A percentile compares a stretch with the other conserved stretches of the same genome.
Conservation (phyloP, 1,140 invertebrate genomes). For the Zophobas morio region DNA sequence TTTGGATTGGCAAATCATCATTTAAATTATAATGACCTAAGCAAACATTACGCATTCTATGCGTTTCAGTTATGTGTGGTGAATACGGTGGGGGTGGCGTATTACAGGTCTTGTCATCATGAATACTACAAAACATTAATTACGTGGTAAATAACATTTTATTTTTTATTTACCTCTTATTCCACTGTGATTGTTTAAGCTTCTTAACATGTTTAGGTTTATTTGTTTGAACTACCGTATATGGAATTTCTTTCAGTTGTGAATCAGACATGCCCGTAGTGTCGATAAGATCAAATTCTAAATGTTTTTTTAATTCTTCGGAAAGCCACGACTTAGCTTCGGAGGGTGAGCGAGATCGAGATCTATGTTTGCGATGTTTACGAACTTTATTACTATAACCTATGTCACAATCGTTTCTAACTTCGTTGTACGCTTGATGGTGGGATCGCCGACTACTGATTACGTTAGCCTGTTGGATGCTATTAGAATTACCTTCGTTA, state of each 20-base stretch:
- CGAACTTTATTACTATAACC: slow-evolving; percentile 68
- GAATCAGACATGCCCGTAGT: slow-evolving; percentile 90
- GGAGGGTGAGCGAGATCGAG: slow-evolving; percentile 79
- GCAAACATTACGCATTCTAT: slow-evolving; percentile 41
- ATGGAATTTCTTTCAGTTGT: slow-evolving; percentile 92
- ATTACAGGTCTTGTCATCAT: slow-evolving; percentile 51
- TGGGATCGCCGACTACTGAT: slow-evolving; percentile 69
- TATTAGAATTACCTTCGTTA: slow-evolving; percentile 73
- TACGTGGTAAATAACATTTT: not conserved
- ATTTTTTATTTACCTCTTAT: slow-evolving; percentile 65
- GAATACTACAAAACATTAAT: slow-evolving; percentile 7
- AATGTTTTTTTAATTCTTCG: slow-evolving; percentile 83
- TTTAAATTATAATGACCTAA: slow-evolving; percentile 40
- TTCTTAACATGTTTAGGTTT: slow-evolving; percentile 71
- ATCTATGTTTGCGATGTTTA: slow-evolving; percentile 79
- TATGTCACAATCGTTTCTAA: slow-evolving; percentile 15
- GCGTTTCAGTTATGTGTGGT: slow-evolving; percentile 53
- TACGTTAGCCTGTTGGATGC: slow-evolving; percentile 78
- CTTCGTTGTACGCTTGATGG: slow-evolving; percentile 47
- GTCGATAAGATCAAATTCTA: slow-evolving; percentile 92
- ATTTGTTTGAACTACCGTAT: slow-evolving; percentile 87
- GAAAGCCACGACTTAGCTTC: slow-evolving; percentile 78
- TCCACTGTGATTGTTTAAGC: slow-evolving; percentile 70
- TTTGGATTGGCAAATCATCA: slow-evolving; percentile 21
- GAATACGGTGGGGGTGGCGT: slow-evolving; percentile 61